phyloP scores from a whole-genome alignment of 2,888 invertebrate genomes.

The Ophion slaviceki region DNA sequence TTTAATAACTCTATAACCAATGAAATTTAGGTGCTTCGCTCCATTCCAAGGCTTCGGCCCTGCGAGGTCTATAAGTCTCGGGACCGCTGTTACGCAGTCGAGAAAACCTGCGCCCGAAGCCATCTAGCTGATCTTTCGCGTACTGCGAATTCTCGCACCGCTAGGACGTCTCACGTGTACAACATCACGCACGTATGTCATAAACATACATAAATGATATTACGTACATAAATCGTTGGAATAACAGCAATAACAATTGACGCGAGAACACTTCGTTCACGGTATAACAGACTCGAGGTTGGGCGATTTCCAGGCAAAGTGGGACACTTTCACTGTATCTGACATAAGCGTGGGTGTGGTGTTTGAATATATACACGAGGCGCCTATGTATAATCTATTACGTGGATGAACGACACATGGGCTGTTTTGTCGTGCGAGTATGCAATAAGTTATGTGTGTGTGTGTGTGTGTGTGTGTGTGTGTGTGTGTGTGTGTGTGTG shows the following conservation, averaged over 20 bases:
- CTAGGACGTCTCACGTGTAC: neutral
- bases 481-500: too few species aligned
- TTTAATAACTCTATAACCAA: too few species aligned
- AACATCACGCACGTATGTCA: neutral
- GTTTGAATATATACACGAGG: neutral
- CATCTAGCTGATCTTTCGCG: neutral
- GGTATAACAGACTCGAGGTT: constrained; percentile 60
- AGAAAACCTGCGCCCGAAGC: neutral
- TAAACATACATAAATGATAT: constrained; percentile 4
- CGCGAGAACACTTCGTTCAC: constrained; percentile 48
- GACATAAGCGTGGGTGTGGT: constrained; percentile 43
- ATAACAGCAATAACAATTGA: constrained; percentile 44
- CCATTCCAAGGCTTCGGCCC: neutral
- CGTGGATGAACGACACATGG: constrained; percentile 11
- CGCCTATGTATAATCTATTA: constrained; percentile 20
- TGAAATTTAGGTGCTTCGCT: neutral
- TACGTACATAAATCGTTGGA: constrained; percentile 13
- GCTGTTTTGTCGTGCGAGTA: neutral
- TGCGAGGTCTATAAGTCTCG: neutral
- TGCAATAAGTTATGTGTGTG: constrained; percentile 14
- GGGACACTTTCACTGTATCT: constrained; percentile 67
- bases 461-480: too few species aligned
- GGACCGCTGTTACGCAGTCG: neutral
- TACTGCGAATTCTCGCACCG: neutral
- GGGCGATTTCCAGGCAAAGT: constrained; percentile 59